phyloP scores from a whole-genome alignment of 2,113 vertebrate species.

The Saguinus midas region DNA sequence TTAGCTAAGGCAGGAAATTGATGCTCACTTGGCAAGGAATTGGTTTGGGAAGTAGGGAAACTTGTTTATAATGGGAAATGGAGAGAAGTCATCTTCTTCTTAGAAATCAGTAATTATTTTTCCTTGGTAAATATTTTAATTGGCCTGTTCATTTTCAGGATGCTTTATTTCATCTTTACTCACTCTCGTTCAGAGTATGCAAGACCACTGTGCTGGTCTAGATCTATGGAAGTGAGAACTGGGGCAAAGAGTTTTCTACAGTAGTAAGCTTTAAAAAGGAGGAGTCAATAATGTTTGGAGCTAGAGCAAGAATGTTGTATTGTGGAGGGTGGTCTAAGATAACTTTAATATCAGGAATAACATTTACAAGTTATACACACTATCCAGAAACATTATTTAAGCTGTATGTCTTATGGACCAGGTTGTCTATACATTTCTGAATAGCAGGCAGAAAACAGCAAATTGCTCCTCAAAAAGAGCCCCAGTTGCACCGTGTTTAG shows the following conservation, averaged over 20 bases:
- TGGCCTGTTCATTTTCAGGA: neutral
- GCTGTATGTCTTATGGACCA: slow-evolving; percentile 32
- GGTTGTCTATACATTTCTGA: slow-evolving; percentile 47
- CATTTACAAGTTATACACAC: slow-evolving; percentile 14
- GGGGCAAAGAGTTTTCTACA: neutral
- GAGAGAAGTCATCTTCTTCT: neutral
- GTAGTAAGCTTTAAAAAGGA: neutral
- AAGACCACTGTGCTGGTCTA: neutral
- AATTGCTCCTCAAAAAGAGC: slow-evolving; percentile 58
- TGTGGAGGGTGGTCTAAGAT: neutral
- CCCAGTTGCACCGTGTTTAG: neutral
- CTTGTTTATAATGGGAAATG: neutral
- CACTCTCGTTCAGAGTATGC: neutral
- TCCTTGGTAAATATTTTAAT: neutral
- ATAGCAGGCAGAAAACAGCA: slow-evolving; percentile 59
- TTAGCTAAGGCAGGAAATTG: neutral
- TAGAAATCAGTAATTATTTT: neutral
- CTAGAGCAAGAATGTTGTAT: neutral
- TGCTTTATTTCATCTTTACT: neutral
- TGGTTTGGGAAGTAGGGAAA: neutral
- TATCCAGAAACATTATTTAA: slow-evolving; percentile 45
- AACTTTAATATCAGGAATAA: neutral
- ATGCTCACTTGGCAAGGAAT: neutral
- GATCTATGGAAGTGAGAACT: neutral
- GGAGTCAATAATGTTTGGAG: neutral